Base-by-base conservation (phyloP, 37 sponge, comb jelly and placozoan species). In the Ianthella basta region DNA sequence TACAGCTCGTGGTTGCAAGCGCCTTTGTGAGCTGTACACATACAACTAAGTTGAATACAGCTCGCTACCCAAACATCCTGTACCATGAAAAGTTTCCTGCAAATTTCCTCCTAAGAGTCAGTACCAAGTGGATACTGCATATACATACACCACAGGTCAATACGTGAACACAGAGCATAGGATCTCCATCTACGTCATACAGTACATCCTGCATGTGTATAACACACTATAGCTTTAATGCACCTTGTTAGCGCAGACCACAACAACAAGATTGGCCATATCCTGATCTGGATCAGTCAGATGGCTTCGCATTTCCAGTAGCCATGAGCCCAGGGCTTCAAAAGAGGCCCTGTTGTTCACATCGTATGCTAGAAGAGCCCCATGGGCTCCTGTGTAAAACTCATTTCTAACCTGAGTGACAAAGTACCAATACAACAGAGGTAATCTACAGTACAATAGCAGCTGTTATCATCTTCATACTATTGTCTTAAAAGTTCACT, bases 341-440 rank as follows among this genome's bases (percentile, higher is more conserved):
- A 98, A 98, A 72, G 92, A 91, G 37, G 91, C 60, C 63, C 90
- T 56, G 55, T 88, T 87, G 24, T 81, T 87, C 40, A 93, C 94
- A 78, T 98, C 98, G 78, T 91, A 98, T 39, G 93, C 96, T 14
- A 98, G 75, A n/a, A 98, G 14, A 5, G 82, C 96, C 32, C 98
- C 98, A 29, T 98, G 94, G 6, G 94, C 83, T n/a, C 94, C 96
- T 12, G 88, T 91, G 79, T 98, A 98, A 77, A 98, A 98, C 78
- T 98, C 98, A 85, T 98, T 98, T 6, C 98, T 89, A 54, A 97
- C 95, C 95, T 95, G 59, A 18, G 50, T 30, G 38, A 1, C 40
- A 29, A 12, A 8, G 29, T 12, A 29, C 10, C 4, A 10, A 10
- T 33, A 32, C 32, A 4, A 33, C 4, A 14, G n/a, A 23, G 6